Base-by-base conservation (phyloP, 2,888 invertebrate species). In the Thera obeliscata region DNA sequence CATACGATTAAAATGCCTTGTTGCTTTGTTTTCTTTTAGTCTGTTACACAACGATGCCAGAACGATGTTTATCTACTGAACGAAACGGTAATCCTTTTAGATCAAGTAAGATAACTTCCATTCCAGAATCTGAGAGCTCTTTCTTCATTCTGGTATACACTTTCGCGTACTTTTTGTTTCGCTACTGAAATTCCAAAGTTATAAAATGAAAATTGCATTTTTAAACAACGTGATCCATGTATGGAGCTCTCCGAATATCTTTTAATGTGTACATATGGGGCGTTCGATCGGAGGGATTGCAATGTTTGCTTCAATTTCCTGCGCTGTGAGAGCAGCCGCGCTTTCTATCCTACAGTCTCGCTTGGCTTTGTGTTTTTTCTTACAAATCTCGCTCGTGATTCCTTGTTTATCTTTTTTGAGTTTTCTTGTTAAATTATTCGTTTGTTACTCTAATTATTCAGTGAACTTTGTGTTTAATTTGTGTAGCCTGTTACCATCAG, bases 281-380 rank as follows among this genome's bases (percentile, higher is more conserved):
- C 77, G 75, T 79, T 79, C 76, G 77, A 81, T 80, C 75, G 74
- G 78, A 81, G 83, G 87, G 85, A 87, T 87, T 87, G 88, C 87
- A 85, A 87, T 91, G 89, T 90, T 90, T 90, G 90, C 88, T 90
- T 86, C 90, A 90, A 91, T 91, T 91, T 89, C 89, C 90, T 86
- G 85, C 81, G 78, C 78, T 78, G 80, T 77, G 79, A 79, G 78
- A 80, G 75, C 79, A 78, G 81, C 75, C 80, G 79, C 78, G 84
- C 79, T 80, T 85, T 83, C 81, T 81, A 82, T 86, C 82, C 81
- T 77, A 78, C 79, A 78, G 78, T 82, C 61, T 66, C 60, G 61
- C 50, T 71, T 57, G 49, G 70, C 64, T 70, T 70, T 71, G 70
- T 71, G 63, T 72, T 72, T 71, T 66, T 70, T 66, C 71, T 66